A percentile compares a stretch with the other conserved stretches of the same genome.
Conservation (phyloP, 2,888 invertebrate genomes). For the Deilephila porcellus region DNA sequence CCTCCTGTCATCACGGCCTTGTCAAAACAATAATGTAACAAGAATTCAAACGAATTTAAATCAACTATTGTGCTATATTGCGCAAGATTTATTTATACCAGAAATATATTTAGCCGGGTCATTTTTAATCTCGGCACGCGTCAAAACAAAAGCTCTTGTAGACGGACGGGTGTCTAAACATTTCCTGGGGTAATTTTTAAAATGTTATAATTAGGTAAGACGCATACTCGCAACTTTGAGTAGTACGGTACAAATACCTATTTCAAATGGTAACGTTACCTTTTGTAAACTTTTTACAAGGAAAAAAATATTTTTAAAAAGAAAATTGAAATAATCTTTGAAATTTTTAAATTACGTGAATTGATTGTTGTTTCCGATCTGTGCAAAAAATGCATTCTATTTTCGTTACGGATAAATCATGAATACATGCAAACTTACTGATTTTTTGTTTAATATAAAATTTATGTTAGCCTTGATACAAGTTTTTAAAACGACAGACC, state of each 20-base stretch:
- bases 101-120: slow-evolving; percentile 33
- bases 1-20: slow-evolving; percentile 7
- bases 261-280: no score
- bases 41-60: not conserved
- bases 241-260: not conserved
- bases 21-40: not conserved
- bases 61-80: slow-evolving; percentile 27
- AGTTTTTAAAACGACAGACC: no score
- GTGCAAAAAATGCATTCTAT: no score
- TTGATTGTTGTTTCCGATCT: no score
- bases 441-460: no score
- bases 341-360: no score
- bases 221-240: not conserved
- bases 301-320: no score
- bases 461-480: no score
- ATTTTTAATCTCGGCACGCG: slow-evolving; percentile 36
- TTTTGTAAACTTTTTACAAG: no score
- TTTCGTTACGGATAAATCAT: no score
- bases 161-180: slow-evolving; percentile 36
- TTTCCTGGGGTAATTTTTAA: slow-evolving; percentile 30
- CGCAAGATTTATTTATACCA: slow-evolving; percentile 29
- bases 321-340: no score
- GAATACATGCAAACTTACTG: no score
- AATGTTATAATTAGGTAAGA: not conserved
- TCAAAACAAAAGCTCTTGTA: slow-evolving; percentile 38